phyloP scores from a whole-genome alignment of 2,797 vertebrate species.

The Masticophis lateralis region DNA sequence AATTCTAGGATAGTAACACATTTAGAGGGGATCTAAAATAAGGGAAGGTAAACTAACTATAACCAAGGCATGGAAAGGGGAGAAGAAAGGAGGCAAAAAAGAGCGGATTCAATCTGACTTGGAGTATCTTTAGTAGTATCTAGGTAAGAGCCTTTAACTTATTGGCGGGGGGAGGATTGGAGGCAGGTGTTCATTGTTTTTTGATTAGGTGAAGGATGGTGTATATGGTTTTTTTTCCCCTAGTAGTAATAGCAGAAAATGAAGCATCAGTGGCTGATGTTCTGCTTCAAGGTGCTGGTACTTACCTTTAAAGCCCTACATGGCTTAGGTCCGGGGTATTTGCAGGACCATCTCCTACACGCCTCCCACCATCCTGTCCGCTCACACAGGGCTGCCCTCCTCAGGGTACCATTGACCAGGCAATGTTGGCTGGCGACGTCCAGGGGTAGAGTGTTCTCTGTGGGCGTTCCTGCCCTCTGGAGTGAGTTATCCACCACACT shows the following conservation, averaged over 20 bases:
- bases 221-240: accelerated
- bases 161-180: background rate
- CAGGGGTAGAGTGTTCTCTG: too few relatives aligned
- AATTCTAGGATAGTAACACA: background rate
- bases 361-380: too few relatives aligned
- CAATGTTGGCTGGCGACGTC: too few relatives aligned
- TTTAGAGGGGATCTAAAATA: background rate
- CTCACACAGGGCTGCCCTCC: too few relatives aligned
- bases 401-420: too few relatives aligned
- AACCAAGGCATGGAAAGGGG: background rate
- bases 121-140: background rate
- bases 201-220: background rate
- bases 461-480: too few relatives aligned
- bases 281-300: too few relatives aligned
- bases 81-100: background rate
- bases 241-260: background rate
- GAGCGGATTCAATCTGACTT: background rate
- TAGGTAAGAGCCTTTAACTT: background rate
- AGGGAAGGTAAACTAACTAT: background rate
- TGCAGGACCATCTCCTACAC: too few relatives aligned
- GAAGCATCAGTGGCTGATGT: background rate
- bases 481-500: too few relatives aligned
- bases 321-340: too few relatives aligned
- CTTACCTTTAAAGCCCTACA: too few relatives aligned
- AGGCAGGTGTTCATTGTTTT: background rate